phyloP scores from a whole-genome alignment of 2,113 vertebrate genomes.

The Hippocampus barbouri region DNA sequence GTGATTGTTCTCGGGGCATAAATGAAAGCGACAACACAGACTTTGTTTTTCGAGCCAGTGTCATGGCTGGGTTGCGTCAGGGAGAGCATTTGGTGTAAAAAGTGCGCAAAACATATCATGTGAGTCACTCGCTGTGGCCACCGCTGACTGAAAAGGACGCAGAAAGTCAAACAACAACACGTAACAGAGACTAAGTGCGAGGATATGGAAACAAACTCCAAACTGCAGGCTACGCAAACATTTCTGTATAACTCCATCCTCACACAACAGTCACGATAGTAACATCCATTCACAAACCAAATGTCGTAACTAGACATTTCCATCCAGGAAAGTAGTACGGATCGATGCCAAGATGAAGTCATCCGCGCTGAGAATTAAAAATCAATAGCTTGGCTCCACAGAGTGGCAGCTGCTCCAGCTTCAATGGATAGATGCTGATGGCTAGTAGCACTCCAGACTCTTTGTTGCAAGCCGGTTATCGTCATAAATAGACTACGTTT shows the following conservation, averaged over 20 bases:
- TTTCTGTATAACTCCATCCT: background rate
- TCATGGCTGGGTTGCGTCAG: no score
- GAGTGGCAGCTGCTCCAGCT: conserved; percentile 48
- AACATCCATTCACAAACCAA: background rate
- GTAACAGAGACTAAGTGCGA: background rate
- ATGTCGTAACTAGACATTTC: conserved; percentile 6
- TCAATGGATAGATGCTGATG: conserved; percentile 33
- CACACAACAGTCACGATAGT: background rate
- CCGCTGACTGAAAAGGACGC: no score
- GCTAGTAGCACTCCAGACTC: background rate
- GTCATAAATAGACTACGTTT: background rate
- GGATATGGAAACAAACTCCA: background rate
- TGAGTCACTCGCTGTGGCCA: no score
- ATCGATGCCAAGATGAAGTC: conserved; percentile 40
- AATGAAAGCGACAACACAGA: background rate
- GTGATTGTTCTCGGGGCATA: background rate
- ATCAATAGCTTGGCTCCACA: conserved; percentile 48
- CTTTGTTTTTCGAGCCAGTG: background rate
- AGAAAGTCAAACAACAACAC: no score
- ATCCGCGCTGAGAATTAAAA: conserved; percentile 42
- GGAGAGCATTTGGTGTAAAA: no score
- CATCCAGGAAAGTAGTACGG: conserved; percentile 1
- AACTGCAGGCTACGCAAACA: background rate
- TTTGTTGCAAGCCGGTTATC: background rate
- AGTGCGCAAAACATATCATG: no score